phyloP scores from a whole-genome alignment of 2,888 invertebrate species.

The Drosophila falleni region DNA sequence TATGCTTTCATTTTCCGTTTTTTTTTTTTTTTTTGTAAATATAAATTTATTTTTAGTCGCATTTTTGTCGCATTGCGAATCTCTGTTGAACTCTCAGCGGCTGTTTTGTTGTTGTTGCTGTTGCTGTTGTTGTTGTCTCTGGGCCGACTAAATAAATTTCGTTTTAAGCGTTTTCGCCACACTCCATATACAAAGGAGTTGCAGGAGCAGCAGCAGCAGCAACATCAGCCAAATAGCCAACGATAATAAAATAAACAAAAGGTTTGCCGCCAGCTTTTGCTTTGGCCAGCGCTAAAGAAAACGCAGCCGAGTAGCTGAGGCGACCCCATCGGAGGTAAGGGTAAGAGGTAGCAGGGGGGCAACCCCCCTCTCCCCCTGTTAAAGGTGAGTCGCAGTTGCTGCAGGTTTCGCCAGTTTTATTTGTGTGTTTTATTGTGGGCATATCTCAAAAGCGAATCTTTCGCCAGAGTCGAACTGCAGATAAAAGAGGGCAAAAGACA shows the following conservation, averaged over 20 bases:
- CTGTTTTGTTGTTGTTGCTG: slow-evolving; percentile 25
- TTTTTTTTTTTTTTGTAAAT: slow-evolving; percentile 34
- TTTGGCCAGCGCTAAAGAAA: slow-evolving; percentile 56
- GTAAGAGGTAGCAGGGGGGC: not conserved
- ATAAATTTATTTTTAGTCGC: slow-evolving; percentile 69
- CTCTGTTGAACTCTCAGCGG: slow-evolving; percentile 36
- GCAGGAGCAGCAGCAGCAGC: slow-evolving; percentile 39
- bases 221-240: slow-evolving; percentile 71
- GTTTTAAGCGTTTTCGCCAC: slow-evolving; percentile 81
- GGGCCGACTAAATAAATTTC: slow-evolving; percentile 83
- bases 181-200: slow-evolving; percentile 81
- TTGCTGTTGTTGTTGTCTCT: slow-evolving; percentile 29
- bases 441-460: slow-evolving; percentile 81
- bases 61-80: slow-evolving; percentile 81
- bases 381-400: slow-evolving; percentile 71
- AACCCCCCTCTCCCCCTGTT: slow-evolving; percentile 22
- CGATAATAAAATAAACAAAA: slow-evolving; percentile 79
- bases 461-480: slow-evolving; percentile 62
- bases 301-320: slow-evolving; percentile 58
- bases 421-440: slow-evolving; percentile 80
- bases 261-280: slow-evolving; percentile 70
- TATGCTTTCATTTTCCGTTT: slow-evolving; percentile 29
- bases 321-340: slow-evolving; percentile 20
- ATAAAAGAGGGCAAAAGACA: slow-evolving; percentile 44
- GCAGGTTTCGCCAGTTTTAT: slow-evolving; percentile 77